Evolutionary conservation across 1,140 invertebrate species (phyloP), one percentile per base, ranked within the genome.

Genomic region (Campoletis sonorensis): DNA sequence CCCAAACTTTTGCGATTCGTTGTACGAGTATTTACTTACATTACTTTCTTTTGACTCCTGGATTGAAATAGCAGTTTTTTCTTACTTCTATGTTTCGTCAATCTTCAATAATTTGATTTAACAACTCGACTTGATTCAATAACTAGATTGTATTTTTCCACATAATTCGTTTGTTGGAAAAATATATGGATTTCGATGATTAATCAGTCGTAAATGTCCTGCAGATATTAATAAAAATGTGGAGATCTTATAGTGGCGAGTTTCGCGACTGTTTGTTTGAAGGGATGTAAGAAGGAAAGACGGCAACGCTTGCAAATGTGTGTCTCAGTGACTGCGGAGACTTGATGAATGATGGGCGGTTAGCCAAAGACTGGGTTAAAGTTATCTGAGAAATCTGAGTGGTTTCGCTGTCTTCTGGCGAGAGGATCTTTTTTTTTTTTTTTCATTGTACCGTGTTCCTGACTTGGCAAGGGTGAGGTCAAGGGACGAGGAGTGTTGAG

Each of bases 331-430:
- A 72, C 84, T 84, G 83, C 30, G 58, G 27, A 26, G 85, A 86
- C 84, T 88, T 91, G 91, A 91, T 91, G 87, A 89, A 91, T 91
- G 89, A 91, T 87, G 87, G 86, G 87, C 89, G 89, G 89, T 88
- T 86, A 87, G 81, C 75, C 80, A 84, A 86, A 84, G 86, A 86
- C 87, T 85, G 82, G 84, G 87, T 83, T 88, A 91, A 90, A 90
- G 88, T 88, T 91, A 92, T 91, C 90, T 88, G 71, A 21, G 89
- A 91, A 91, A 91, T 92, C 91, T 90, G 87, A 91, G 90, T 88
- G 83, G 83, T 86, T 81, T 83, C 87, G 84, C 84, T 88, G 86
- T 88, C 87, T 88, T 87, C 84, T 84, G 72, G 70, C 30, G 27
- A 64, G 58, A 8, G 15, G 21, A n/a, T 49, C 16, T 70, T 81